These are phyloP conservation scores for Huso huso DNA, from an alignment of 2,797 vertebrate species.

Conservation along the genomic window DNA sequence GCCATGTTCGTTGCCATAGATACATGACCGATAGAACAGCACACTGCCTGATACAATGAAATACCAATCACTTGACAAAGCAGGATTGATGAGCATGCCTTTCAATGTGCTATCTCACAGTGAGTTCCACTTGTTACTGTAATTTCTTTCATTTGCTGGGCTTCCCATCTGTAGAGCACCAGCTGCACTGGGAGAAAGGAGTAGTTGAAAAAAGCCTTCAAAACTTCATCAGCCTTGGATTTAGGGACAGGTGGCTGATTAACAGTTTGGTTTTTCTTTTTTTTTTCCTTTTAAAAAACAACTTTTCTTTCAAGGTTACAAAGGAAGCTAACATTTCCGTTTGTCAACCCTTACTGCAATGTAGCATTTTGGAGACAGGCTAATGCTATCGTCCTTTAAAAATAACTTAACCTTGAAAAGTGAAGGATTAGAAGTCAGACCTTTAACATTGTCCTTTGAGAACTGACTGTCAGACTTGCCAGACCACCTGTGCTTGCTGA, in stretches of 20 bases:
- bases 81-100: constrained; percentile 29
- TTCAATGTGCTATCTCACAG: neutral
- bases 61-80: constrained; percentile 33
- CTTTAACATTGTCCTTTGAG: neutral
- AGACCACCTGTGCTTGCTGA: too few species aligned
- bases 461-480: neutral
- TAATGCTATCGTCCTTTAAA: too few species aligned
- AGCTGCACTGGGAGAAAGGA: constrained; percentile 1
- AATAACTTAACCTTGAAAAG: too few species aligned
- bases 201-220: neutral
- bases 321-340: constrained; percentile 5
- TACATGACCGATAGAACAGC: constrained; percentile 15
- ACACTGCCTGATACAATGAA: constrained; percentile 25
- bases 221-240: too few species aligned
- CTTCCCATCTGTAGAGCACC: neutral
- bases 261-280: too few species aligned
- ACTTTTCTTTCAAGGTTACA: neutral
- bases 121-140: constrained; percentile 3
- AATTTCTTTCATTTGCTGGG: neutral
- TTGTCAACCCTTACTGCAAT: neutral
- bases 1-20: constrained; percentile 28
- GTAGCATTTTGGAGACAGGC: too few species aligned
- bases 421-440: too few species aligned
- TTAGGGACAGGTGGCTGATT: too few species aligned
- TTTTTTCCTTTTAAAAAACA: too few species aligned